Conservation (phyloP, 2,888 invertebrate species). For the Drosophila colorata region DNA sequence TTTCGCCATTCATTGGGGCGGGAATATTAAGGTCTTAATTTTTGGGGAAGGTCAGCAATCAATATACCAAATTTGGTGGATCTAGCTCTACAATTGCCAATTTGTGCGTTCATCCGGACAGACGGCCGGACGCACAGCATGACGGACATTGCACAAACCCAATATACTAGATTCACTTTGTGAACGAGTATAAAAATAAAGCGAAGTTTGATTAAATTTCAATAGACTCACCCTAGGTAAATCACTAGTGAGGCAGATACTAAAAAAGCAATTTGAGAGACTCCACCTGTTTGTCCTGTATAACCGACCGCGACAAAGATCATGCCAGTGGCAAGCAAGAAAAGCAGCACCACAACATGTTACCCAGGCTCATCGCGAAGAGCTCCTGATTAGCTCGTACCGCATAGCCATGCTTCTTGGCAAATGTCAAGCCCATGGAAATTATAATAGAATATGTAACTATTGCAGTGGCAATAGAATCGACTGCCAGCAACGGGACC, state of each 20-base stretch:
- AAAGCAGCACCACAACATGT: constrained; percentile 89
- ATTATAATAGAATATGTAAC: constrained; percentile 91
- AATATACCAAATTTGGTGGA: too few relatives aligned
- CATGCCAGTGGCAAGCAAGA: constrained; percentile 89
- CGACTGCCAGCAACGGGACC: constrained; percentile 87
- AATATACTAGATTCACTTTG: too few relatives aligned
- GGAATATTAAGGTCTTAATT: too few relatives aligned
- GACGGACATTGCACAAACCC: too few relatives aligned
- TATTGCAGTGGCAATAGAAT: constrained; percentile 89
- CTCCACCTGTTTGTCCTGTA: constrained; percentile 93
- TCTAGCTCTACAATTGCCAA: too few relatives aligned
- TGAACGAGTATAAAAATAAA: constrained; percentile 87
- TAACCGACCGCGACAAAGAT: constrained; percentile 88
- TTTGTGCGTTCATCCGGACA: too few relatives aligned
- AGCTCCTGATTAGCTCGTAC: constrained; percentile 91
- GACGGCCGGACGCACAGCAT: too few relatives aligned
- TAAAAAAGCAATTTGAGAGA: constrained; percentile 91
- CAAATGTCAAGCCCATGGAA: constrained; percentile 91
- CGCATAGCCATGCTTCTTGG: constrained; percentile 89
- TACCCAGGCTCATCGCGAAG: constrained; percentile 89
- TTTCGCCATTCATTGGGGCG: too few relatives aligned
- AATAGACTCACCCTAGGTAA: constrained; percentile 87
- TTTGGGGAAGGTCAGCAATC: too few relatives aligned
- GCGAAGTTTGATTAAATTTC: not conserved
- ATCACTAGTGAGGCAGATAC: constrained; percentile 89